Conservation (phyloP, 2,113 vertebrate genomes). For the Lampris megalopsis region DNA sequence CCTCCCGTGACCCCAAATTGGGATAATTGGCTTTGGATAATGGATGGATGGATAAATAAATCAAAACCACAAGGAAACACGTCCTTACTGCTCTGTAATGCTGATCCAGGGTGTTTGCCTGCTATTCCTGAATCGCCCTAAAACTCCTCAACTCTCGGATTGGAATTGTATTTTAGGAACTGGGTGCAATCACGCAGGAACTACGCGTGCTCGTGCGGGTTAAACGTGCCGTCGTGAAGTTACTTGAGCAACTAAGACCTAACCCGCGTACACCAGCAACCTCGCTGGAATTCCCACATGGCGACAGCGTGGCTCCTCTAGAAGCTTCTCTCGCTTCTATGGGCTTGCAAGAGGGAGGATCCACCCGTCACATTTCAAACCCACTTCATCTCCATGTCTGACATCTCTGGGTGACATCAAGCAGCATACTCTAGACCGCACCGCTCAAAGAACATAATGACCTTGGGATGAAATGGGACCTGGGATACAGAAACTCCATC, state of each 20-base stretch:
- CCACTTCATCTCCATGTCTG: background rate
- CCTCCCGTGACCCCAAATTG: no score
- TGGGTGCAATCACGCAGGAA: slow-evolving; percentile 43
- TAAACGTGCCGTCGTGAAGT: slow-evolving; percentile 28
- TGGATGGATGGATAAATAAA: no score
- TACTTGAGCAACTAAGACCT: slow-evolving; percentile 36
- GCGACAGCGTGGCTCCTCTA: background rate
- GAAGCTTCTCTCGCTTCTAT: no score
- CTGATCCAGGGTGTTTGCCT: slow-evolving; percentile 37
- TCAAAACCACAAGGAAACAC: background rate
- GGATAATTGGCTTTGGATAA: no score
- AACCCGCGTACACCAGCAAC: background rate
- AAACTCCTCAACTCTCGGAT: slow-evolving; percentile 51
- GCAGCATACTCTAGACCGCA: background rate
- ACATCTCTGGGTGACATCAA: background rate
- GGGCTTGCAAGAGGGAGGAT: no score
- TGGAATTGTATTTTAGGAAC: slow-evolving; percentile 61
- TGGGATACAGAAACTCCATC: slow-evolving; percentile 5
- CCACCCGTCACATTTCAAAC: no score
- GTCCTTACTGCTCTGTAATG: background rate
- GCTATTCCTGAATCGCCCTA: background rate
- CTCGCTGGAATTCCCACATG: background rate
- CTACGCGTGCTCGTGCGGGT: slow-evolving; percentile 45
- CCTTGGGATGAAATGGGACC: slow-evolving; percentile 25
- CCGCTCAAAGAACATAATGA: slow-evolving; percentile 27